These are phyloP conservation scores for Elysia crispata DNA, from an alignment of 2,888 invertebrate species.

Conservation along the genomic window DNA sequence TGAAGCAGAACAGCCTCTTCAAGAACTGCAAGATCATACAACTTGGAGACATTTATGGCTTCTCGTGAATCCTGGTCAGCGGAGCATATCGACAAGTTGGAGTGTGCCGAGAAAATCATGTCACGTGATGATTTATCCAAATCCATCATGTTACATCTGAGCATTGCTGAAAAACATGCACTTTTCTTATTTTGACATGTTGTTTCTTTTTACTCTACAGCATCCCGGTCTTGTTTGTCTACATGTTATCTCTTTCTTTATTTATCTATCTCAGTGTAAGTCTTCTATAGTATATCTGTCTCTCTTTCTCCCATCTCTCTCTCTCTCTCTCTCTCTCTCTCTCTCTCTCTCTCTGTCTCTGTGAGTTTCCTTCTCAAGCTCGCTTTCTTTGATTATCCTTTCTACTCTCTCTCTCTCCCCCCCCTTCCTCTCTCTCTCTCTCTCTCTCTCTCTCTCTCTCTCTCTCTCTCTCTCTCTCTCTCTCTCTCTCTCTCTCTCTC, in stretches of 20 bases:
- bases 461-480: constrained; percentile 32
- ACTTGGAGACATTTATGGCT: no score
- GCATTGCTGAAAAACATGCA: no score
- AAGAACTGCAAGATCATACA: no score
- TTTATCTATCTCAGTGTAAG: not conserved
- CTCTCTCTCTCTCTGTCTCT: constrained; percentile 16
- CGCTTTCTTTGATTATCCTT: constrained; percentile 25
- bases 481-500: constrained; percentile 35
- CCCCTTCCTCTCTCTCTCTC: constrained; percentile 23
- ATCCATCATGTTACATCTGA: no score
- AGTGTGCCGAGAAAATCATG: no score
- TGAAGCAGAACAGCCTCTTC: no score
- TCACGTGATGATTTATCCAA: no score
- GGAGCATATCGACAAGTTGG: no score
- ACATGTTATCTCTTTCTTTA: not conserved
- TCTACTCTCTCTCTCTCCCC: constrained; percentile 22
- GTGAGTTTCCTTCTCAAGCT: not conserved
- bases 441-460: constrained; percentile 31
- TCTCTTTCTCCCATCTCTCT: not conserved
- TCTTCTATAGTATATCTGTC: constrained; percentile 10
- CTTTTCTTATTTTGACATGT: no score
- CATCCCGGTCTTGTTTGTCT: not conserved
- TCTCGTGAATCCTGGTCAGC: no score
- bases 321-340: constrained; percentile 6
- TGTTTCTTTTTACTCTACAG: no score